Evolutionary conservation across 2,888 invertebrate genomes (phyloP).

Genomic region (Melanargia galathea): DNA sequence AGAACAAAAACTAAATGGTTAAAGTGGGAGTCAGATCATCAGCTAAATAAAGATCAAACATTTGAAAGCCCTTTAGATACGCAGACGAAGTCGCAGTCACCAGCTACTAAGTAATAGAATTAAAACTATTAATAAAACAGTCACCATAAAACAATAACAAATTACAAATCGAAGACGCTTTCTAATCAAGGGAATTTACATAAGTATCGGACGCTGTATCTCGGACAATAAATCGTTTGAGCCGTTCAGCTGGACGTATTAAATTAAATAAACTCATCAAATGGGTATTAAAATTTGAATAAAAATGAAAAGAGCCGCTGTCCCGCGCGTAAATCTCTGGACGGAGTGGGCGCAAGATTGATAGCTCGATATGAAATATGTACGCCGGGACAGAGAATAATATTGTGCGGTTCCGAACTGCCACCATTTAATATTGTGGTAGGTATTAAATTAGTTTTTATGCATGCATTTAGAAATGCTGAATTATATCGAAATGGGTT

Average conservation of each 20-base stretch:
- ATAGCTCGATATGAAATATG: slow-evolving; percentile 67
- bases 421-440: slow-evolving; percentile 28
- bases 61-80: not conserved
- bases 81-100: not conserved
- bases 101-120: slow-evolving; percentile 16
- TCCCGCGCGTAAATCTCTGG: slow-evolving; percentile 56
- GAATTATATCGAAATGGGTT: not conserved
- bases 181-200: slow-evolving; percentile 44
- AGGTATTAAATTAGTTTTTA: slow-evolving; percentile 19
- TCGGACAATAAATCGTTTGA: slow-evolving; percentile 42
- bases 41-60: not conserved
- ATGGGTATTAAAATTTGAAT: slow-evolving; percentile 60
- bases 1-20: not conserved
- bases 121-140: slow-evolving; percentile 35
- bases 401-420: slow-evolving; percentile 42
- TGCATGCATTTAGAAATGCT: slow-evolving; percentile 1
- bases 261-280: slow-evolving; percentile 61
- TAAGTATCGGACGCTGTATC: slow-evolving; percentile 41
- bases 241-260: slow-evolving; percentile 40
- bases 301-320: slow-evolving; percentile 59
- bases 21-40: not conserved
- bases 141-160: slow-evolving; percentile 44
- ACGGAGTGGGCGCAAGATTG: slow-evolving; percentile 68
- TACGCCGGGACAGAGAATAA: slow-evolving; percentile 39
- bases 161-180: slow-evolving; percentile 39